Base-by-base conservation (phyloP, 1,140 invertebrate genomes). In the Zaprionus nigranus region DNA sequence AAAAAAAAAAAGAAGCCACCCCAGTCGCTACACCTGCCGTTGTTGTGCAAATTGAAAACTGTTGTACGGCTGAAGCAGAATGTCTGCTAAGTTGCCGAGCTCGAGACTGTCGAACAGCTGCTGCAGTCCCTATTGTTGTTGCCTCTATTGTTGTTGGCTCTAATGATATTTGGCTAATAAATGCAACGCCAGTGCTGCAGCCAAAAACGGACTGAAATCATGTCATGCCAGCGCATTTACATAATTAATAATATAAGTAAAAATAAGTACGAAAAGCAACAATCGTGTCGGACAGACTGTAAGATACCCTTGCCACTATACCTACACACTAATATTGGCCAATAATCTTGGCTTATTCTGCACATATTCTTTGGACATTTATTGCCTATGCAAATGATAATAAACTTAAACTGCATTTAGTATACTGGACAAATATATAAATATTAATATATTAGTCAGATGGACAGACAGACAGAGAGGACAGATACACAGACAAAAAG, bases 31-130 rank as follows among this genome's bases (percentile, higher is more conserved):
- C 82, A 88, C 84, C 84, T 88, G 83, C 60, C 77, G 67, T 69
- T 57, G 72, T 56, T 75, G 72, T 34, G 82, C 79, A 86, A 86
- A 86, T 86, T 86, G 83, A 88, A 86, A 86, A 88, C 20, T 86
- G 84, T 80, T 88, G 60, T 78, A 80, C 71, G 78, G 79, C 81
- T 56, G 78, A 49, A 56, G 71, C 43, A 75, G 61, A 40, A 70
- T 75, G 66, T 75, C 65, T 66, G 63, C 70, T 51, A 67, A 73
- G 70, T 73, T 73, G 70, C 56, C 54, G 65, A 59, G 34, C 56
- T 63, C 56, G 70, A 73, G 56, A 72, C 59, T 65, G 38, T 38
- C 54, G 24, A 56, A 63, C 28, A 36, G 46, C 63, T 46, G 59
- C 34, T 30, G 58, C 12, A 58, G 64, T 12, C 28, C 7, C 46